Evolutionary conservation across 1,140 invertebrate species (phyloP).

Genomic region (Drosophila baimaii): DNA sequence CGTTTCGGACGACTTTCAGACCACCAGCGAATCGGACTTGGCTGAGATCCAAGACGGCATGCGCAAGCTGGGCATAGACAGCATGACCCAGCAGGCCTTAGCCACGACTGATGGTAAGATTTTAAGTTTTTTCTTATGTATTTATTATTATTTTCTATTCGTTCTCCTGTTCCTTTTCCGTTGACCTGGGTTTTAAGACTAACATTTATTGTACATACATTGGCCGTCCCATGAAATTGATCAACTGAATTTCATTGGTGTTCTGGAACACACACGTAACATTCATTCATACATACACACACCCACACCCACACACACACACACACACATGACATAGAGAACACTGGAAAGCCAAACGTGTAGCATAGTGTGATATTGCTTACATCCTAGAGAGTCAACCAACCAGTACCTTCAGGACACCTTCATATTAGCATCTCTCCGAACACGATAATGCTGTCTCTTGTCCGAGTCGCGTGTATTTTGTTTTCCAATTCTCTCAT

Average conservation of each 20-base stretch:
- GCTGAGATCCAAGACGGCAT: conserved; percentile 89
- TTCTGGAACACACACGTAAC: conserved; percentile 38
- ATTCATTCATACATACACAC: conserved; percentile 39
- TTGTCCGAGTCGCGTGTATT: conserved; percentile 33
- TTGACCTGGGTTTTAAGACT: conserved; percentile 11
- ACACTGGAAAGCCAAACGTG: conserved; percentile 6
- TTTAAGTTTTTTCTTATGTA: conserved; percentile 33
- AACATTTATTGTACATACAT: conserved; percentile 65
- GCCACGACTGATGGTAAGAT: conserved; percentile 80
- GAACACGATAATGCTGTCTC: conserved; percentile 31
- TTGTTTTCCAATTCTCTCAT: conserved; percentile 31
- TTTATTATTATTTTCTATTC: conserved; percentile 16
- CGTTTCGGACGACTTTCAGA: conserved; percentile 88
- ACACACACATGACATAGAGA: conserved; percentile 12
- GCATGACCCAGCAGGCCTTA: conserved; percentile 79
- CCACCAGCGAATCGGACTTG: conserved; percentile 86
- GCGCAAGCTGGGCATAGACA: conserved; percentile 87
- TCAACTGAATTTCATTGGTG: conserved; percentile 36
- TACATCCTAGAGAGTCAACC: conserved; percentile 14
- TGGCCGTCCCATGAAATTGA: conserved; percentile 39
- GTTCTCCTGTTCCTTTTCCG: not conserved
- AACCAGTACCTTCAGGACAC: conserved; percentile 19
- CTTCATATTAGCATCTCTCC: conserved; percentile 29
- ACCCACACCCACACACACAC: conserved; percentile 3
- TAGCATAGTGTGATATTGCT: conserved; percentile 24